Evolutionary conservation across 2,113 vertebrate genomes (phyloP).

Genomic region (Ellobius talpinus): DNA sequence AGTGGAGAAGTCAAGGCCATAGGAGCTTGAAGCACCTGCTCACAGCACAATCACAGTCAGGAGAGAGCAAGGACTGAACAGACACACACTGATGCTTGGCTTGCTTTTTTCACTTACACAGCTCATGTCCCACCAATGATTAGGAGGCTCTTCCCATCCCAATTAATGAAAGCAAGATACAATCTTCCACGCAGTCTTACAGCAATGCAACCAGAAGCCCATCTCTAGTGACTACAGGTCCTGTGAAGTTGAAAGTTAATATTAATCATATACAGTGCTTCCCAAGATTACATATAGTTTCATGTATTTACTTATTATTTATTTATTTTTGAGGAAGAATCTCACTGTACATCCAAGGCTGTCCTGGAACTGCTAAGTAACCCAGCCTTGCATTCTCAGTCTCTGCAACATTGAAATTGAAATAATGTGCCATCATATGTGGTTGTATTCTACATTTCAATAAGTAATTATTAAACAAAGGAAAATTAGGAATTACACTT

Average conservation of each 20-base stretch:
- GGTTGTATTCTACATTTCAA: background rate
- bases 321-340: background rate
- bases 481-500: background rate
- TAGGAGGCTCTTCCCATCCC: background rate
- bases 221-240: background rate
- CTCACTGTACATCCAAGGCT: background rate
- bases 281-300: slow-evolving; percentile 8
- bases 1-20: background rate
- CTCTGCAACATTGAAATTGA: background rate
- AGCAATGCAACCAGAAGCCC: background rate
- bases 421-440: background rate
- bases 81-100: background rate
- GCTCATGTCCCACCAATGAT: background rate
- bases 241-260: background rate
- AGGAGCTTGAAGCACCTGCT: background rate
- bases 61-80: background rate
- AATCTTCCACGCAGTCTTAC: background rate
- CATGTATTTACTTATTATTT: background rate
- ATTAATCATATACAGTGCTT: background rate
- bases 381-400: background rate
- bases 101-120: background rate
- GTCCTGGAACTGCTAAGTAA: background rate
- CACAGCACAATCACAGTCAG: background rate
- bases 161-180: background rate
- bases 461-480: slow-evolving; percentile 37